A percentile compares a stretch with the other conserved stretches of the same genome.
phyloP scores from a whole-genome alignment of 1,140 invertebrate species.

The Cryptotermes secundus region DNA sequence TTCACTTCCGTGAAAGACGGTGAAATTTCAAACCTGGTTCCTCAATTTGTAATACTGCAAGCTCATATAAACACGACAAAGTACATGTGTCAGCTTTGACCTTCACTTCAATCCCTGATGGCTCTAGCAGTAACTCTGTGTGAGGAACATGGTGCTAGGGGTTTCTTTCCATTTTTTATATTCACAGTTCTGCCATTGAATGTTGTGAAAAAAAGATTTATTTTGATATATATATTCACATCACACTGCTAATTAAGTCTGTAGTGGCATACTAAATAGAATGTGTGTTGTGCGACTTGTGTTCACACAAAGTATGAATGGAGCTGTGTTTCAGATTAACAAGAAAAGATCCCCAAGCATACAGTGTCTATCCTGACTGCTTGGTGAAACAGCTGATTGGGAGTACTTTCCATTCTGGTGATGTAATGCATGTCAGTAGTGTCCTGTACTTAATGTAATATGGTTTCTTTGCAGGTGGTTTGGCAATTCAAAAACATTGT shows the following conservation, averaged over 20 bases:
- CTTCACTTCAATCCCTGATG: too few relatives aligned
- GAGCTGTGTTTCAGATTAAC: neutral
- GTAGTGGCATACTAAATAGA: neutral
- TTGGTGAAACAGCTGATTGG: neutral
- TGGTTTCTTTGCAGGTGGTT: slow-evolving; percentile 1
- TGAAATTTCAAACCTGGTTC: too few relatives aligned
- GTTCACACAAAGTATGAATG: neutral
- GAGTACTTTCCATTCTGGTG: neutral
- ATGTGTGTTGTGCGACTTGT: neutral
- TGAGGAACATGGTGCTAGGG: neutral
- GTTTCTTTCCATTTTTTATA: neutral
- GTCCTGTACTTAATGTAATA: neutral
- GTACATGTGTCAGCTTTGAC: too few relatives aligned
- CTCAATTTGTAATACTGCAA: too few relatives aligned
- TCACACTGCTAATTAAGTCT: neutral
- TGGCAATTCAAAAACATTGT: neutral
- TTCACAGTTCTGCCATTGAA: neutral
- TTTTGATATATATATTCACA: neutral
- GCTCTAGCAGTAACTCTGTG: neutral
- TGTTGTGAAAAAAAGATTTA: neutral
- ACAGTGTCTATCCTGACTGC: slow-evolving; percentile 14
- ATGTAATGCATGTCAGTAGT: slow-evolving; percentile 14
- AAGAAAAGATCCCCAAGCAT: neutral
- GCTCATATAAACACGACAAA: too few relatives aligned
- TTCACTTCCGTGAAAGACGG: too few relatives aligned